These are phyloP conservation scores for Sorex fumeus DNA, from an alignment of 2,113 vertebrate species.

Conservation along the genomic window DNA sequence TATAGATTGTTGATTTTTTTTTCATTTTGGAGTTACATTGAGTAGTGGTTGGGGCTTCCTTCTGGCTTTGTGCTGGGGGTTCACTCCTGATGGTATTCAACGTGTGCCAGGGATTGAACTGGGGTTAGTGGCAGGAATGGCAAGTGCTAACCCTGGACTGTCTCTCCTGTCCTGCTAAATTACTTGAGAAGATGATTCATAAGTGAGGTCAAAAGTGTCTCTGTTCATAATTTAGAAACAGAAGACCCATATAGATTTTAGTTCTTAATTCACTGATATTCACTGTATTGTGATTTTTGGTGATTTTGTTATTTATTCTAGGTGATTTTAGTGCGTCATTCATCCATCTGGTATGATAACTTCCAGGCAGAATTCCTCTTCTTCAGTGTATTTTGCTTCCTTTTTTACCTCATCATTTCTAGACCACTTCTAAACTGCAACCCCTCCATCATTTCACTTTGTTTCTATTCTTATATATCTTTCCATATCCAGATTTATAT, in stretches of 20 bases:
- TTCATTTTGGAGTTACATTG: no score
- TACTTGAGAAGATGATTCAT: conserved; percentile 33
- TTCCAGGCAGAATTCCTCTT: neutral
- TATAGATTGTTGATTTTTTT: no score
- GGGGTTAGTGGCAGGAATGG: no score
- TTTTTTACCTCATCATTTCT: neutral
- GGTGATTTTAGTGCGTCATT: no score
- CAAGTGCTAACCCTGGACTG: neutral
- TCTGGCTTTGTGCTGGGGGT: no score
- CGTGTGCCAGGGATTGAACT: no score
- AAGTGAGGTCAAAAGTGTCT: neutral
- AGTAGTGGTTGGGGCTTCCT: no score
- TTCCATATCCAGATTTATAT: conserved; percentile 8
- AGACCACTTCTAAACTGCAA: neutral
- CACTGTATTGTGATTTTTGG: conserved; percentile 4
- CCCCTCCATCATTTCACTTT: neutral
- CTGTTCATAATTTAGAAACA: neutral
- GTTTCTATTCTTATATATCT: neutral
- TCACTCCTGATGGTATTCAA: no score
- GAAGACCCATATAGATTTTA: neutral
- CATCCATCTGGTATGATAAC: neutral
- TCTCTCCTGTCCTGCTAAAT: neutral
- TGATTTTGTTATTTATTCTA: neutral
- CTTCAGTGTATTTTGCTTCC: neutral
- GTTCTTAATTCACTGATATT: conserved; percentile 19